Conservation (phyloP, 1,140 invertebrate species). For the Leptestheria dahalacensis region DNA sequence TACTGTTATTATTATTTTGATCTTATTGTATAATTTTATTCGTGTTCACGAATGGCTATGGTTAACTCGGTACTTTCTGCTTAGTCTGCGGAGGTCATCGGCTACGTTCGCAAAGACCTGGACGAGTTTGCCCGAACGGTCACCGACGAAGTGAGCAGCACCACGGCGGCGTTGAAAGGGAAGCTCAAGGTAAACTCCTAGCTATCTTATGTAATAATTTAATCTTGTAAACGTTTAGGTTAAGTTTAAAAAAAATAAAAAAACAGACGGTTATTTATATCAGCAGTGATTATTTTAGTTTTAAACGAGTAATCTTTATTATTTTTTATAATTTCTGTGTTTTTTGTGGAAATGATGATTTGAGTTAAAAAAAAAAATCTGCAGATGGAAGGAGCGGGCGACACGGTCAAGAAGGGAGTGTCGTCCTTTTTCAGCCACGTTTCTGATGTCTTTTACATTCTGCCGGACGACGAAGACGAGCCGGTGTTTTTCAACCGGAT, state of each 20-base stretch:
- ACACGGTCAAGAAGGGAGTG: slow-evolving; percentile 49
- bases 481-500: slow-evolving; percentile 38
- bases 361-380: no score
- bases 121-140: slow-evolving; percentile 53
- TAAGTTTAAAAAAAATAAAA: no score
- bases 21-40: no score
- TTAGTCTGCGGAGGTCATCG: slow-evolving; percentile 50
- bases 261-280: no score
- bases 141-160: slow-evolving; percentile 46
- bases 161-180: slow-evolving; percentile 43
- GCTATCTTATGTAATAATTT: no score
- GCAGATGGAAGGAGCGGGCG: slow-evolving; percentile 38
- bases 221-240: no score
- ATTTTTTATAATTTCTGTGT: no score
- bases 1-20: no score
- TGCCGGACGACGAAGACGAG: slow-evolving; percentile 50
- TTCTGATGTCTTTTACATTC: slow-evolving; percentile 46
- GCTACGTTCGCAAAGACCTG: slow-evolving; percentile 58
- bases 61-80: no score
- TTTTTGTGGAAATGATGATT: slow-evolving; percentile 45
- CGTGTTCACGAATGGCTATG: no score
- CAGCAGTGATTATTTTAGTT: no score
- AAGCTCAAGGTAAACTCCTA: slow-evolving; percentile 54
- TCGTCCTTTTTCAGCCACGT: slow-evolving; percentile 42
- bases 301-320: no score